Conservation (phyloP, 2,888 invertebrate species). For the Eucriotettix oculatus region DNA sequence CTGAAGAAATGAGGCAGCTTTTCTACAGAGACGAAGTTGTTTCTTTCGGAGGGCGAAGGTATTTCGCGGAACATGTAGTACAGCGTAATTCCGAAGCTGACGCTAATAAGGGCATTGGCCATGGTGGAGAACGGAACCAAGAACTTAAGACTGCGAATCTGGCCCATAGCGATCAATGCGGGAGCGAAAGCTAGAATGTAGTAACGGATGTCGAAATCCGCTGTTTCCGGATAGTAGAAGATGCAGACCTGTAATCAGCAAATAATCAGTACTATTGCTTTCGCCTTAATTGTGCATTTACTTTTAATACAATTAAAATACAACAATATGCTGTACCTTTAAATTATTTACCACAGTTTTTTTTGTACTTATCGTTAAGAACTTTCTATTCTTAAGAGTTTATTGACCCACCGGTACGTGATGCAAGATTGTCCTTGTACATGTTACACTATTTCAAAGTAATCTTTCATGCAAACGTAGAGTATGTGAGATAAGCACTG, state of each 20-base stretch:
- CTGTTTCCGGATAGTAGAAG: not conserved
- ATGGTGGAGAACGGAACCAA: conserved; percentile 34
- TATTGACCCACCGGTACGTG: too few relatives aligned
- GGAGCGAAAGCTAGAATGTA: conserved; percentile 16
- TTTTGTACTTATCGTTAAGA: not conserved
- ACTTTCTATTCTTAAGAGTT: too few relatives aligned
- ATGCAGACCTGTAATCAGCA: not conserved
- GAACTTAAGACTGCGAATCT: conserved; percentile 25
- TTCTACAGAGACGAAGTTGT: conserved; percentile 16
- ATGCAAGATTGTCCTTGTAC: too few relatives aligned
- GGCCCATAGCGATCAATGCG: conserved; percentile 19
- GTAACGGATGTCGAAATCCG: conserved; percentile 2
- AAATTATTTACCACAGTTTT: not conserved
- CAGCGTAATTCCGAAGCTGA: conserved; percentile 30
- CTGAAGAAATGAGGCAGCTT: conserved; percentile 38
- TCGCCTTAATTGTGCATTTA: too few relatives aligned
- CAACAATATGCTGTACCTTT: not conserved
- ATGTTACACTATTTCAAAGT: too few relatives aligned
- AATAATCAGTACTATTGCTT: too few relatives aligned
- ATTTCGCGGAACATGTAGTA: conserved; percentile 26
- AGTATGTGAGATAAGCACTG: too few relatives aligned
- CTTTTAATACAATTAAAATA: too few relatives aligned
- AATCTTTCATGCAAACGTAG: too few relatives aligned
- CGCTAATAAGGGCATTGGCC: conserved; percentile 31
- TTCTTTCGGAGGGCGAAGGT: conserved; percentile 1